Evolutionary conservation across 37 sponge, comb jelly and placozoan species (phyloP).

Genomic region (Ephydatia muelleri): DNA sequence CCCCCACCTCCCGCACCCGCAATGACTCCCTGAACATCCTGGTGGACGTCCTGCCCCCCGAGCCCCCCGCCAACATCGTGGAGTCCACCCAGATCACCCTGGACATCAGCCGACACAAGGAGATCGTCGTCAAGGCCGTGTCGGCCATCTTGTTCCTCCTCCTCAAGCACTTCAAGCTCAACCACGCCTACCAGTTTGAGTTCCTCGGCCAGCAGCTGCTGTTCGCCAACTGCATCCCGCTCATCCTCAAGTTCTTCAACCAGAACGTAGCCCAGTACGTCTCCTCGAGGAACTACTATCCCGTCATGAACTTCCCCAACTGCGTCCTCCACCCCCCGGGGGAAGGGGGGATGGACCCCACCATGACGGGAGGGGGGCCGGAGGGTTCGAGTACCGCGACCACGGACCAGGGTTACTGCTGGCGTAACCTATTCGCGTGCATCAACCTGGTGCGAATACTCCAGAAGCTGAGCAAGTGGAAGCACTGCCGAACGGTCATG

Average conservation of each 20-base stretch:
- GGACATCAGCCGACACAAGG: constrained; percentile 95
- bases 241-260: constrained; percentile 94
- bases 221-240: constrained; percentile 96
- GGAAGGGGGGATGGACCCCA: constrained; percentile 14
- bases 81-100: constrained; percentile 72
- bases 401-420: constrained; percentile 61
- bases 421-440: constrained; percentile 91
- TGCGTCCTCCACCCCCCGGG: constrained; percentile 65
- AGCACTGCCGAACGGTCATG: constrained; percentile 91
- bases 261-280: constrained; percentile 88
- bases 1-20: constrained; percentile 81
- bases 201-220: constrained; percentile 94
- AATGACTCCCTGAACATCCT: constrained; percentile 93
- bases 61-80: constrained; percentile 63
- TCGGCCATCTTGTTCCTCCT: constrained; percentile 92
- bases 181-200: constrained; percentile 96
- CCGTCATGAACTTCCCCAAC: constrained; percentile 72
- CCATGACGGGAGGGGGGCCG: constrained; percentile 1
- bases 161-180: constrained; percentile 92
- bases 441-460: constrained; percentile 91
- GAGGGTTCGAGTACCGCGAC: constrained; percentile 29
- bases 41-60: constrained; percentile 87
- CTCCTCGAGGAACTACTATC: constrained; percentile 70
- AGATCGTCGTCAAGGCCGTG: constrained; percentile 92
- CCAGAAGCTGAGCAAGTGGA: constrained; percentile 97